Percentiles rank a stretch among this genome's conserved stretches.
Evolutionary conservation across 2,888 invertebrate species (phyloP).

Genomic region (Hybos culiciformis): DNA sequence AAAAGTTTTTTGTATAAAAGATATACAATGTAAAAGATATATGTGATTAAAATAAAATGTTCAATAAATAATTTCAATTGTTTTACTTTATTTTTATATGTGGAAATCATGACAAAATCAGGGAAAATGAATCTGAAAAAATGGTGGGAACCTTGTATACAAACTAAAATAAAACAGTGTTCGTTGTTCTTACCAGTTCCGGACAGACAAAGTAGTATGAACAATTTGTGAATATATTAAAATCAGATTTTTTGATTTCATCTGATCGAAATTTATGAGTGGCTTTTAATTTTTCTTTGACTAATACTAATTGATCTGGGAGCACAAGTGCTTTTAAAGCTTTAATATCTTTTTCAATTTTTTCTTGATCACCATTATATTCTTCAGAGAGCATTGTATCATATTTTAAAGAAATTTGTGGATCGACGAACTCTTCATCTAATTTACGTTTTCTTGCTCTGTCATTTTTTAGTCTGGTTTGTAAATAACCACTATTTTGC

Average conservation of each 20-base stretch:
- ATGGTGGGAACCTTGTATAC: too few species aligned
- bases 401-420: too few species aligned
- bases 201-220: neutral
- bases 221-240: neutral
- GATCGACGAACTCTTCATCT: neutral
- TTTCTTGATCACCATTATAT: neutral
- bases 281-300: neutral
- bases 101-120: too few species aligned
- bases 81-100: too few species aligned
- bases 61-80: too few species aligned
- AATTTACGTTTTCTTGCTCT: slow-evolving; percentile 1
- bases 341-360: neutral
- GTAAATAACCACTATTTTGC: neutral
- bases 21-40: too few species aligned
- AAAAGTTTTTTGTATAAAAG: too few species aligned
- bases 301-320: neutral
- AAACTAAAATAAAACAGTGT: too few species aligned
- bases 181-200: neutral
- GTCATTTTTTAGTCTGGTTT: slow-evolving; percentile 1
- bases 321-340: neutral
- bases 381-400: too few species aligned
- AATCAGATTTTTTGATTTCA: neutral
- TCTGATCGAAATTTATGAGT: neutral
- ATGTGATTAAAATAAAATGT: too few species aligned
- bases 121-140: too few species aligned